Conservation (phyloP, 1,140 invertebrate genomes). For the Brachionus koreanus region DNA sequence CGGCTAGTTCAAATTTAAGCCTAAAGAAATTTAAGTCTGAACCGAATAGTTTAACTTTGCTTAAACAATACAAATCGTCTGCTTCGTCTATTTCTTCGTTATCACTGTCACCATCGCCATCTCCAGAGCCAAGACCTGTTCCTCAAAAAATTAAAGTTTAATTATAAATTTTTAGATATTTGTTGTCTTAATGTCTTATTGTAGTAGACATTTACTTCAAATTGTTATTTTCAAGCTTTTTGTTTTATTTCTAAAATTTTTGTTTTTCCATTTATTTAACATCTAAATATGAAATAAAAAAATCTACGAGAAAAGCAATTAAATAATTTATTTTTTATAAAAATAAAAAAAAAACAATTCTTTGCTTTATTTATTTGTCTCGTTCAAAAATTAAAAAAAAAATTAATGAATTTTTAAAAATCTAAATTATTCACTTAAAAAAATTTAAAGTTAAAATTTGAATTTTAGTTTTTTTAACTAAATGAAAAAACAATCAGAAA, state of each 20-base stretch:
- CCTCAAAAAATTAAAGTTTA: neutral
- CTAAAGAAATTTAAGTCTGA: neutral
- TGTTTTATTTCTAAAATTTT: neutral
- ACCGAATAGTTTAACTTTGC: neutral
- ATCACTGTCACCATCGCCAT: conserved; percentile 7
- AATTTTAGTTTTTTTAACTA: no score
- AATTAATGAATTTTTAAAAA: no score
- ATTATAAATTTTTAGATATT: neutral
- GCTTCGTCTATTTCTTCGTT: neutral
- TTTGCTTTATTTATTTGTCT: no score
- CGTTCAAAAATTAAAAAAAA: no score
- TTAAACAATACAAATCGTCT: conserved; percentile 30
- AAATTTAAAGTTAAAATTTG: no score
- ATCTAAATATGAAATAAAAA: neutral
- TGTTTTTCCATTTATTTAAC: neutral
- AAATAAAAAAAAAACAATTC: no score
- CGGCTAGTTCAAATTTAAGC: neutral
- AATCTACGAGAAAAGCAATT: no score
- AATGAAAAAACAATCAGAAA: no score
- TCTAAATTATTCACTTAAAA: no score
- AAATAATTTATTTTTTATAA: no score
- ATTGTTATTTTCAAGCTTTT: neutral
- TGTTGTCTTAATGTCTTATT: neutral
- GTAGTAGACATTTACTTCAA: neutral
- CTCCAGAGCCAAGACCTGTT: neutral